Evolutionary conservation across 2,888 invertebrate species (phyloP).

Genomic region (Chloroclystis v-ata): DNA sequence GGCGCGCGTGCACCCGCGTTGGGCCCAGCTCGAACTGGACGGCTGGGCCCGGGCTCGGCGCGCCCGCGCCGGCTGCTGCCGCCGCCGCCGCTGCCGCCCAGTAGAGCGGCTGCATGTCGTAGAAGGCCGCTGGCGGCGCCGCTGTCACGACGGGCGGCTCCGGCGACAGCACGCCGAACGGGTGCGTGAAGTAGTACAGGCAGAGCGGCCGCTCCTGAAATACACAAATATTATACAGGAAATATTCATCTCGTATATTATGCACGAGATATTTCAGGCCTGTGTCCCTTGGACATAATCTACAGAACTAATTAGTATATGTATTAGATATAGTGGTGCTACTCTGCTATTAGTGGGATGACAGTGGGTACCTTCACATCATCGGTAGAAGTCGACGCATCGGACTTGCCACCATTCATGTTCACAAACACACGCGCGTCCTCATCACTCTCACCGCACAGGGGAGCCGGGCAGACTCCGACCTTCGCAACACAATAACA

Average conservation of each 20-base stretch:
- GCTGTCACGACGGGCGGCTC: conserved; percentile 55
- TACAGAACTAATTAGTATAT: too few species aligned
- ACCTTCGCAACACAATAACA: too few species aligned
- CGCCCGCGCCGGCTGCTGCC: conserved; percentile 14
- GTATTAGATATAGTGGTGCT: too few species aligned
- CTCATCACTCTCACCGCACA: not conserved
- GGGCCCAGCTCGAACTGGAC: conserved; percentile 40
- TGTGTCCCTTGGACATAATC: too few species aligned
- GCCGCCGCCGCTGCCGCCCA: conserved; percentile 31
- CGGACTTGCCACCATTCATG: conserved; percentile 55
- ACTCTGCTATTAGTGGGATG: not conserved
- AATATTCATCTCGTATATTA: too few species aligned
- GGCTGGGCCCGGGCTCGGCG: conserved; percentile 25
- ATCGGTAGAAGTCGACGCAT: conserved; percentile 71
- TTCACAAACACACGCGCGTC: conserved; percentile 20
- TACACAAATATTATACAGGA: too few species aligned
- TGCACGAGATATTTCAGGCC: too few species aligned
- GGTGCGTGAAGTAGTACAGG: conserved; percentile 77
- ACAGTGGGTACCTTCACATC: conserved; percentile 61
- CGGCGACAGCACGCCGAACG: conserved; percentile 75
- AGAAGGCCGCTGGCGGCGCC: conserved; percentile 43
- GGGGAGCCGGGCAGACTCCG: not conserved
- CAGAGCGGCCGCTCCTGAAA: conserved; percentile 70
- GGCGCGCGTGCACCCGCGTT: conserved; percentile 41
- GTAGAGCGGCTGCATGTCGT: conserved; percentile 52